Conservation (phyloP, 2,888 invertebrate genomes). For the Parthenolecanium corni region DNA sequence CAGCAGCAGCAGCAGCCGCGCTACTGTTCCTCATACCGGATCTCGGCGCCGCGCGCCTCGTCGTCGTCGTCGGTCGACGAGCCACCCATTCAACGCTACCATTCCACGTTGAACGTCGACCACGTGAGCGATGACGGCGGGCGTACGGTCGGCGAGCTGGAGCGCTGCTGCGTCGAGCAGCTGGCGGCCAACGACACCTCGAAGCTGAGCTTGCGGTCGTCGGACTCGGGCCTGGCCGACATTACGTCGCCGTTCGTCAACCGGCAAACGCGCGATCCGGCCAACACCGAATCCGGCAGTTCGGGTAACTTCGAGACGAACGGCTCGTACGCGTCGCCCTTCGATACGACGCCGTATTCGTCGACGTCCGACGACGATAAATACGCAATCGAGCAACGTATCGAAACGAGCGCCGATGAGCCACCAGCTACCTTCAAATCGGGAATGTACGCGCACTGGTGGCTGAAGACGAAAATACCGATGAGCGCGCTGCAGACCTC, state of each 20-base stretch:
- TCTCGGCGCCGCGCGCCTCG: not conserved
- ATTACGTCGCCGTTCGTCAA: conserved; percentile 50
- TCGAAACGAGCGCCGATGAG: conserved; percentile 10
- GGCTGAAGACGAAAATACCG: conserved; percentile 80
- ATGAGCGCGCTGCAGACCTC: conserved; percentile 6
- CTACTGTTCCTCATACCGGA: conserved; percentile 18
- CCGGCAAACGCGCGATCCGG: conserved; percentile 2
- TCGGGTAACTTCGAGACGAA: conserved; percentile 54
- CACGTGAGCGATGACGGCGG: not conserved
- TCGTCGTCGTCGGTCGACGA: not conserved
- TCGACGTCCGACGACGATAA: conserved; percentile 39
- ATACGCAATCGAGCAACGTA: not conserved
- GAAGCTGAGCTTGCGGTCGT: conserved; percentile 54
- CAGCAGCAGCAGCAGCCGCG: not conserved
- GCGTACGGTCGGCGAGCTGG: conserved; percentile 4
- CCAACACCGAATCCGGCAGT: conserved; percentile 34
- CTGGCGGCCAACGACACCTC: conserved; percentile 34
- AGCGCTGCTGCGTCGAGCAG: too few species aligned
- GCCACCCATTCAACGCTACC: not conserved
- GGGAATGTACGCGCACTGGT: conserved; percentile 83
- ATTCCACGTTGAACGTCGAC: not conserved
- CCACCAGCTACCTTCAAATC: conserved; percentile 49
- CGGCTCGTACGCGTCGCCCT: conserved; percentile 60
- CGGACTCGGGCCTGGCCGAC: conserved; percentile 73
- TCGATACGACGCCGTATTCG: conserved; percentile 53